phyloP scores from a whole-genome alignment of 1,140 invertebrate species.

The Lutraria rhynchaena region DNA sequence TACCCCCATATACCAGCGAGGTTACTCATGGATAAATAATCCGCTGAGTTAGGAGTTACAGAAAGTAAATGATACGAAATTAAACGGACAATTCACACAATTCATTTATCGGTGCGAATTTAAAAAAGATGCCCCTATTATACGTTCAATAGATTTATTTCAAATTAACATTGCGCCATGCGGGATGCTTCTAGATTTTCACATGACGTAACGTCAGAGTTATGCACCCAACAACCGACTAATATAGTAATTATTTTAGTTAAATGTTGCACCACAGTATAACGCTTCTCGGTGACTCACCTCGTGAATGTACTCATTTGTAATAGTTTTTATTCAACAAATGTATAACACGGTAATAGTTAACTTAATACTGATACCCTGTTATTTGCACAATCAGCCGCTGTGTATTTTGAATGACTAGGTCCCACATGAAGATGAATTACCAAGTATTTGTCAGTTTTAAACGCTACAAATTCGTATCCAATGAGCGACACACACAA shows the following conservation, averaged over 20 bases:
- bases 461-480: constrained; percentile 51
- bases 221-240: too few relatives aligned
- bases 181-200: not conserved
- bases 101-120: too few relatives aligned
- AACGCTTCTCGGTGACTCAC: constrained; percentile 25
- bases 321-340: constrained; percentile 11
- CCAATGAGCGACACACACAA: constrained; percentile 24
- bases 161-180: too few relatives aligned
- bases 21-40: too few relatives aligned
- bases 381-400: constrained; percentile 30
- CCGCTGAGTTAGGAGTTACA: too few relatives aligned
- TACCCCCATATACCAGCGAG: too few relatives aligned
- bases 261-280: not conserved
- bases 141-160: too few relatives aligned
- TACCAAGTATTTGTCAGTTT: constrained; percentile 50
- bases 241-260: too few relatives aligned
- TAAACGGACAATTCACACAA: too few relatives aligned
- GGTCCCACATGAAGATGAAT: constrained; percentile 38
- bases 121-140: too few relatives aligned
- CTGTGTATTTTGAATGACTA: constrained; percentile 31
- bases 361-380: constrained; percentile 13
- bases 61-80: too few relatives aligned
- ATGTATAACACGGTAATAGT: not conserved
- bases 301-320: constrained; percentile 10
- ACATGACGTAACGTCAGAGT: constrained; percentile 17